Evolutionary conservation across 1,140 invertebrate genomes (phyloP), one percentile per base, ranked within the genome.

Genomic region (Acromyrmex echinatior): DNA sequence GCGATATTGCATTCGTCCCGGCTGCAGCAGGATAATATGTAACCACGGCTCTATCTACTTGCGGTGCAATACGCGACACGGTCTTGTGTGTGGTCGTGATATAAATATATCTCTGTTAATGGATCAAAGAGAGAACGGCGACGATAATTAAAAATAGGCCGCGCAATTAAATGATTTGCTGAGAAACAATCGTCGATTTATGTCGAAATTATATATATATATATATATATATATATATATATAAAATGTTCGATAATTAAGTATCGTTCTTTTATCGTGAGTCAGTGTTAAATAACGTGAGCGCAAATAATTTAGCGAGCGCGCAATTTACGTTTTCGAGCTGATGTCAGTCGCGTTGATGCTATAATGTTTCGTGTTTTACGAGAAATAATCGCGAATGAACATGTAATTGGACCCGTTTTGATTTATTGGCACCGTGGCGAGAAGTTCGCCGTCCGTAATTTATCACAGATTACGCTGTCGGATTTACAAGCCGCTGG

Each of bases 11-110:
- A 82, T 73, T 82, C 35, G 80, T 25, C 12, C 53, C 4, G 25
- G 80, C n/a, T 62, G 68, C 28, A 51, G 28, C 58, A 39, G 70
- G 56, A 84, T 74, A 76, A 76, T 76, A 62, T 84, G 70, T 51
- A 76, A 76, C 70, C 80, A 74, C 80, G 70, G 53, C 45, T 84
- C 56, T 74, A 84, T 84, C 80, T 84, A 84, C 80, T 84, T 84
- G 56, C 70, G 80, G 80, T 25, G 56, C 70, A 62, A 84, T 76
- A 76, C 39, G 66, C 66, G 56, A 76, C 70, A 62, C 58, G 39
- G 4, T 51, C 39, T 70, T 70, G 56, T 12, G 39, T 12, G 80
- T 14, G 80, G 18, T 62, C 70, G 70, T 49, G 73, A 84, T 58
- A 76, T 39, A 76, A 62, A 74, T 82, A 82, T 62, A 74, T 18